Conservation (phyloP, 1,140 invertebrate genomes). For the Halesus radiatus region DNA sequence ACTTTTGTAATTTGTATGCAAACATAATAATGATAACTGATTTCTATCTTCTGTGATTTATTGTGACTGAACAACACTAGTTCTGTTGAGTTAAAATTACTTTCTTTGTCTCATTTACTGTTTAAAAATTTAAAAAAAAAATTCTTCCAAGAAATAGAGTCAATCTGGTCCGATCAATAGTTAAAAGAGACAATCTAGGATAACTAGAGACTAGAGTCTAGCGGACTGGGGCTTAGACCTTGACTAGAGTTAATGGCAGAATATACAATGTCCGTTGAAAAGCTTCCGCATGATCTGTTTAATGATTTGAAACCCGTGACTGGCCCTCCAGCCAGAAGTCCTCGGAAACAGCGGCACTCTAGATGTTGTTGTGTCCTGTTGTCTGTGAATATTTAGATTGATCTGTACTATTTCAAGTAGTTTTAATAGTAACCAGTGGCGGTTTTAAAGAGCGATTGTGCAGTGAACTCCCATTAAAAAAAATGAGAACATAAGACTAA, state of each 20-base stretch:
- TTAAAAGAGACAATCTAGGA: constrained; percentile 23
- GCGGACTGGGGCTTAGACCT: neutral
- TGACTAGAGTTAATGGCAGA: constrained; percentile 9
- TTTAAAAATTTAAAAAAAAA: constrained; percentile 16
- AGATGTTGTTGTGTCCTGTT: neutral
- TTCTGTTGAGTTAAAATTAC: constrained; percentile 5
- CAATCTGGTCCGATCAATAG: neutral
- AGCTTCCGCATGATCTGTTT: constrained; percentile 32
- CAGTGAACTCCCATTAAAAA: too few relatives aligned
- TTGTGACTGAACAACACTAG: constrained; percentile 15
- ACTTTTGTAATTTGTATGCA: neutral
- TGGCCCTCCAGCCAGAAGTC: neutral
- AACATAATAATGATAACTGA: neutral
- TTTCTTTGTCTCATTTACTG: constrained; percentile 30
- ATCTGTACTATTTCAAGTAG: too few relatives aligned
- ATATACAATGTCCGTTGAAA: neutral
- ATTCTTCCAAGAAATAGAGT: neutral
- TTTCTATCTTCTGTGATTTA: constrained; percentile 7
- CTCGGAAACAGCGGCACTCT: constrained; percentile 6
- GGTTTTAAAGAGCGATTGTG: too few relatives aligned
- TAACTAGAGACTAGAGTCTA: neutral
- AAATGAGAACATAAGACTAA: too few relatives aligned
- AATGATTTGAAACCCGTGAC: neutral
- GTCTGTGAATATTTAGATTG: too few relatives aligned
- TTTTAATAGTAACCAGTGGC: too few relatives aligned